Evolutionary conservation across 2,888 invertebrate genomes (phyloP).

Genomic region (Drepanosiphum platanoidis): DNA sequence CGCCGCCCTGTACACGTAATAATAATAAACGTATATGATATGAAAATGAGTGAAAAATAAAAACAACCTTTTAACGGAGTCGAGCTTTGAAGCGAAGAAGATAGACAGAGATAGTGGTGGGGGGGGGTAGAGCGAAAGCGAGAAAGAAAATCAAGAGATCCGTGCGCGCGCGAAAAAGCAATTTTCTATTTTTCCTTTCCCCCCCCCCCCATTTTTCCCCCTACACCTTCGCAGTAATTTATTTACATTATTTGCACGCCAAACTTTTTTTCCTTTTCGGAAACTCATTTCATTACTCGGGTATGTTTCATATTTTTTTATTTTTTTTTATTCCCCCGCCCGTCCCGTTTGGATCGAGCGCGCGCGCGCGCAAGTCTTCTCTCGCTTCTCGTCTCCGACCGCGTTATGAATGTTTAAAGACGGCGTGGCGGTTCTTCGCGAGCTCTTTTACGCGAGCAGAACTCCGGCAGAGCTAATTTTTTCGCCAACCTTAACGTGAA

Average conservation of each 20-base stretch:
- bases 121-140: not conserved
- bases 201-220: not conserved
- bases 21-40: not conserved
- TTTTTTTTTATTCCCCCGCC: not conserved
- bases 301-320: conserved; percentile 33
- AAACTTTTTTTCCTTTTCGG: conserved; percentile 38
- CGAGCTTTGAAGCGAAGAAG: conserved; percentile 18
- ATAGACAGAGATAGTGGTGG: too few relatives aligned
- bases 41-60: conserved; percentile 4
- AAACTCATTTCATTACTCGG: conserved; percentile 52
- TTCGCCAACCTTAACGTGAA: too few relatives aligned
- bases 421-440: too few relatives aligned
- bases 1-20: not conserved
- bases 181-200: conserved; percentile 30
- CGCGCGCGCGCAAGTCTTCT: conserved; percentile 18
- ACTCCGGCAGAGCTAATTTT: too few relatives aligned
- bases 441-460: too few relatives aligned
- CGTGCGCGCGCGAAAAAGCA: conserved; percentile 8
- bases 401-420: conserved; percentile 35
- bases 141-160: conserved; percentile 21
- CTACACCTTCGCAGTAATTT: conserved; percentile 33
- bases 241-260: conserved; percentile 38
- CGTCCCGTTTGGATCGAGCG: not conserved
- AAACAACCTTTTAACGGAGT: not conserved
- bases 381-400: not conserved